These are phyloP conservation scores for Zingel zingel DNA, from an alignment of 2,113 vertebrate genomes.

Conservation along the genomic window DNA sequence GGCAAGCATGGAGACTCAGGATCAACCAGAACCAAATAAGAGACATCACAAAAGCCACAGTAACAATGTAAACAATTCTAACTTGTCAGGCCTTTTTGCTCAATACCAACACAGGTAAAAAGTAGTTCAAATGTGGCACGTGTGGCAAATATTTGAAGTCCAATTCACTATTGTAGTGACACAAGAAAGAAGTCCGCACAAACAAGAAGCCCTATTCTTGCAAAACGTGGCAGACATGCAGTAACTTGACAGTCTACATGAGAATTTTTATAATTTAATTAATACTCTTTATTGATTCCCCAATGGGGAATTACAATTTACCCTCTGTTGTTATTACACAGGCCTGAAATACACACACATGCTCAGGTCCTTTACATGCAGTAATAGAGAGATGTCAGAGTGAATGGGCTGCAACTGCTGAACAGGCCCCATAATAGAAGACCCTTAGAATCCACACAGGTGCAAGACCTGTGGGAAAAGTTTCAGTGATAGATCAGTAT, in stretches of 20 bases:
- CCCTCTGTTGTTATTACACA: too few species aligned
- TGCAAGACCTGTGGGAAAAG: neutral
- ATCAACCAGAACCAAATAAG: neutral
- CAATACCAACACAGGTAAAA: too few species aligned
- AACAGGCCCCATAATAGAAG: too few species aligned
- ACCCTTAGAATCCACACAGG: neutral
- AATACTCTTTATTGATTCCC: too few species aligned
- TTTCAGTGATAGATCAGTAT: neutral
- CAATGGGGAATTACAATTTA: too few species aligned
- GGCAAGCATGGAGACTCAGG: neutral
- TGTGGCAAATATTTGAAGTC: neutral
- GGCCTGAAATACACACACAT: neutral
- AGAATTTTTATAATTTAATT: too few species aligned
- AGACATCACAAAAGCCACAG: neutral
- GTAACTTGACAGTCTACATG: too few species aligned
- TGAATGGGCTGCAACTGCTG: too few species aligned
- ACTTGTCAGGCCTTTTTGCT: neutral
- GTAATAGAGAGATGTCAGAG: too few species aligned
- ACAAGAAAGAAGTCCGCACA: neutral
- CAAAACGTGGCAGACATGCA: too few species aligned
- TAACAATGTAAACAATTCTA: neutral
- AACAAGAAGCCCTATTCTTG: too few species aligned
- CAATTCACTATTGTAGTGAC: neutral
- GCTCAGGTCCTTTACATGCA: too few species aligned
- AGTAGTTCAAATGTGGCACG: neutral